Percentiles rank a stretch among this genome's conserved stretches.
Conservation (phyloP, 2,113 vertebrate genomes). For the Cryptoleucopteryx plumbea region DNA sequence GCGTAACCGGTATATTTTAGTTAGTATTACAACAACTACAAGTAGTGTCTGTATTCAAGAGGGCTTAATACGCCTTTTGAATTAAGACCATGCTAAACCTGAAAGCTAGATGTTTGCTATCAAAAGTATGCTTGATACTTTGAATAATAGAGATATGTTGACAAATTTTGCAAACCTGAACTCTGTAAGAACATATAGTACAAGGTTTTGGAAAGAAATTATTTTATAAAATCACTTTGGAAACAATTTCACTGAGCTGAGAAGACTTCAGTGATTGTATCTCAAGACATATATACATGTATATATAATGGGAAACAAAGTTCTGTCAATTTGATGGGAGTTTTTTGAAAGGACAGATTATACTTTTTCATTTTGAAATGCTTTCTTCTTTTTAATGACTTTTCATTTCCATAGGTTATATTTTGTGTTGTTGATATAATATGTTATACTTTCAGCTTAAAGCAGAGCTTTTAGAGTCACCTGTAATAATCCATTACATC, state of each 20-base stretch:
- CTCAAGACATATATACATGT: background rate
- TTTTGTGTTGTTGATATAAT: background rate
- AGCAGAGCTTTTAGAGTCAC: background rate
- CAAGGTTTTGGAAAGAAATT: background rate
- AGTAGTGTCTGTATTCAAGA: background rate
- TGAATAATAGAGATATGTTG: background rate
- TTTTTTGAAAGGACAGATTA: background rate
- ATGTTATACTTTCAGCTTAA: background rate
- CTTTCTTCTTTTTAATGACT: background rate
- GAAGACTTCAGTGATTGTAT: background rate
- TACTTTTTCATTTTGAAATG: background rate
- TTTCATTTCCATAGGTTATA: background rate
- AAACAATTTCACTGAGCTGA: background rate
- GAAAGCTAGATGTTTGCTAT: background rate
- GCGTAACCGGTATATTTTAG: background rate
- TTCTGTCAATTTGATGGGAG: background rate
- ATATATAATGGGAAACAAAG: background rate
- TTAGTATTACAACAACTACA: background rate
- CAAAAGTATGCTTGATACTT: background rate
- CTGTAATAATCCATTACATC: background rate
- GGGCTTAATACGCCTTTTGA: background rate
- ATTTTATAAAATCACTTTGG: background rate
- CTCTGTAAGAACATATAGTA: background rate
- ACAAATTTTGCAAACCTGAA: background rate
- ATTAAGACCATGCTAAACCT: background rate